These are phyloP conservation scores for Sebastes steindachneri DNA, from an alignment of 2,797 vertebrate species.

Conservation along the genomic window DNA sequence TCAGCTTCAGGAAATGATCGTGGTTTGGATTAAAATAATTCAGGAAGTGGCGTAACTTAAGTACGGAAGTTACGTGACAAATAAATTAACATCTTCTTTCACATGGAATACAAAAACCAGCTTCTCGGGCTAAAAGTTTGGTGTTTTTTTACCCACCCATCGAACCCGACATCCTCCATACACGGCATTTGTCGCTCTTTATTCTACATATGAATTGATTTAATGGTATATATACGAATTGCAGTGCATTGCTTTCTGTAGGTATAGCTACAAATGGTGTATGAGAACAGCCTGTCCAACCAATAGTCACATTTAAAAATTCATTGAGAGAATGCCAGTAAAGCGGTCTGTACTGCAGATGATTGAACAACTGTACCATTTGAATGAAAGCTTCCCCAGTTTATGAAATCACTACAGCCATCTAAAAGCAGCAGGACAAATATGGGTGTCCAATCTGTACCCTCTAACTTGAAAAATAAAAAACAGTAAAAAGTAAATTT, in stretches of 20 bases:
- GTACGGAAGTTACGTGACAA: neutral
- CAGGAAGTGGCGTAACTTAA: neutral
- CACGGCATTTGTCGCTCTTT: neutral
- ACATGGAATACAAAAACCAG: neutral
- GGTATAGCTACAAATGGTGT: too few species aligned
- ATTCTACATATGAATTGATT: neutral
- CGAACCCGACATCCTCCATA: too few species aligned
- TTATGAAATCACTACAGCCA: neutral
- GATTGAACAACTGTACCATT: neutral
- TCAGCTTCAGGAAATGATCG: too few species aligned
- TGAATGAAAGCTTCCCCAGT: conserved; percentile 1
- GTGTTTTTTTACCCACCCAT: neutral
- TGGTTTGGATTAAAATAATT: neutral
- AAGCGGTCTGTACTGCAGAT: neutral
- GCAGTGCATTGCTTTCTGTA: too few species aligned
- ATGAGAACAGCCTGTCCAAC: neutral
- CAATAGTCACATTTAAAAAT: neutral
- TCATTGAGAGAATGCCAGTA: neutral
- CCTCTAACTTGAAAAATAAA: neutral
- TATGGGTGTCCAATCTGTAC: neutral
- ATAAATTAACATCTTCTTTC: neutral
- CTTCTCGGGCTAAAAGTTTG: neutral
- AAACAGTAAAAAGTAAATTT: neutral
- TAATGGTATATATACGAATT: neutral
- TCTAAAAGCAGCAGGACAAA: neutral